Evolutionary conservation across 2,888 invertebrate species (phyloP).

Genomic region (Polydrusus tereticollis): DNA sequence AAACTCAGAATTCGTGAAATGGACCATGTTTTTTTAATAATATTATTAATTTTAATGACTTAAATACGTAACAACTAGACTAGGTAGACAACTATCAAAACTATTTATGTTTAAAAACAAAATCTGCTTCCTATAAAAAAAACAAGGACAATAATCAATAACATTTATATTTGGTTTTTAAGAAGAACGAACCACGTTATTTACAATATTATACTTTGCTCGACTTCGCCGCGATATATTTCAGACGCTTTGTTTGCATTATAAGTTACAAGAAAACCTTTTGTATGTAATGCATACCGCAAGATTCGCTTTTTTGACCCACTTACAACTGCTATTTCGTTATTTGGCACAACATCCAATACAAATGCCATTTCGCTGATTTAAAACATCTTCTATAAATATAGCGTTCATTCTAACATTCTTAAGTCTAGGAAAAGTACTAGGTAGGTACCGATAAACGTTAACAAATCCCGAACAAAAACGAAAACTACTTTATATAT

Average conservation of each 20-base stretch:
- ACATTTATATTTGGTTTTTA: background rate
- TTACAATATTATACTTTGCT: background rate
- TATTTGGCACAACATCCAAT: constrained; percentile 36
- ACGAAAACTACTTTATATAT: too few relatives aligned
- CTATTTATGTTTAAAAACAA: too few relatives aligned
- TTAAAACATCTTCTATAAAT: constrained; percentile 35
- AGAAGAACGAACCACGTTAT: background rate
- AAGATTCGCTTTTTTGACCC: constrained; percentile 31
- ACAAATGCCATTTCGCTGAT: constrained; percentile 30
- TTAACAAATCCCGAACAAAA: background rate
- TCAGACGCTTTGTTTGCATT: constrained; percentile 3
- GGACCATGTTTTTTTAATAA: too few relatives aligned
- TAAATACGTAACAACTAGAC: too few relatives aligned
- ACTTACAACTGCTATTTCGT: constrained; percentile 18
- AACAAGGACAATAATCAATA: background rate
- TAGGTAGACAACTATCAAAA: too few relatives aligned
- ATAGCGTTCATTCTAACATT: constrained; percentile 30
- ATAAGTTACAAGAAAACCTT: constrained; percentile 10
- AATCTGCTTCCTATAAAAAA: too few relatives aligned
- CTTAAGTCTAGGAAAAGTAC: constrained; percentile 19
- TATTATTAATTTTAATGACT: too few relatives aligned
- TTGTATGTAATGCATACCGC: constrained; percentile 10
- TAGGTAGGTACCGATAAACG: background rate
- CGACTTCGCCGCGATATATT: background rate
- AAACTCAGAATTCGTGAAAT: too few relatives aligned